phyloP scores from a whole-genome alignment of 2,797 vertebrate genomes.

The Antennarius maculatus region DNA sequence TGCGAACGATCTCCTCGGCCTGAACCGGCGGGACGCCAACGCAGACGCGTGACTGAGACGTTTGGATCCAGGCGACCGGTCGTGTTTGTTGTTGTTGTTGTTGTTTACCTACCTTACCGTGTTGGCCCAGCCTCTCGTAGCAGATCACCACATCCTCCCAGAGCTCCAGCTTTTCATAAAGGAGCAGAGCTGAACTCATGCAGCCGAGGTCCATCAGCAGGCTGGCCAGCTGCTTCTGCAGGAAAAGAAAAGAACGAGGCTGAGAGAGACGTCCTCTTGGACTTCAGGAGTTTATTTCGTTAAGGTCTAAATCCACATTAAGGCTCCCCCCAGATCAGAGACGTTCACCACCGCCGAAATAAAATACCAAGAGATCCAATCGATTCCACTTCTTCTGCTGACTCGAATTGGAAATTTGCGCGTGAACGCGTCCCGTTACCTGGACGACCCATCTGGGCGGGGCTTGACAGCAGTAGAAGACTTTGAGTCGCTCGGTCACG shows the following conservation, averaged over 20 bases:
- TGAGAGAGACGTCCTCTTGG: neutral
- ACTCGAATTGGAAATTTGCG: too few species aligned
- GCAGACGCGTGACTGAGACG: too few species aligned
- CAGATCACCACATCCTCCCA: conserved; percentile 97
- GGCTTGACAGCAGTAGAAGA: conserved; percentile 92
- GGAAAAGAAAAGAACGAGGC: neutral
- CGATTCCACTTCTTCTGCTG: neutral
- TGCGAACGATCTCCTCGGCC: conserved; percentile 92
- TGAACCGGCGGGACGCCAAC: conserved; percentile 53
- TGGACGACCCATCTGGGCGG: conserved; percentile 90
- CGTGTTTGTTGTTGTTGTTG: neutral
- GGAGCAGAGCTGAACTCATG: conserved; percentile 89
- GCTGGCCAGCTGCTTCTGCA: conserved; percentile 89
- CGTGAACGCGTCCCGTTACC: conserved; percentile 70
- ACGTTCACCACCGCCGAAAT: too few species aligned
- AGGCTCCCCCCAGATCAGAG: too few species aligned
- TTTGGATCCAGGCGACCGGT: too few species aligned
- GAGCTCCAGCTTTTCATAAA: conserved; percentile 92
- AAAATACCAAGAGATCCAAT: too few species aligned
- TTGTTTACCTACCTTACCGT: conserved; percentile 88
- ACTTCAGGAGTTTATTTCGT: too few species aligned
- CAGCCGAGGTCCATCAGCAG: conserved; percentile 93
- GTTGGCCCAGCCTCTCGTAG: conserved; percentile 91
- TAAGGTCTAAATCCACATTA: too few species aligned
- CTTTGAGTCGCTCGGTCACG: conserved; percentile 89